Evolutionary conservation across 2,888 invertebrate genomes (phyloP).

Genomic region (Furcula furcula): DNA sequence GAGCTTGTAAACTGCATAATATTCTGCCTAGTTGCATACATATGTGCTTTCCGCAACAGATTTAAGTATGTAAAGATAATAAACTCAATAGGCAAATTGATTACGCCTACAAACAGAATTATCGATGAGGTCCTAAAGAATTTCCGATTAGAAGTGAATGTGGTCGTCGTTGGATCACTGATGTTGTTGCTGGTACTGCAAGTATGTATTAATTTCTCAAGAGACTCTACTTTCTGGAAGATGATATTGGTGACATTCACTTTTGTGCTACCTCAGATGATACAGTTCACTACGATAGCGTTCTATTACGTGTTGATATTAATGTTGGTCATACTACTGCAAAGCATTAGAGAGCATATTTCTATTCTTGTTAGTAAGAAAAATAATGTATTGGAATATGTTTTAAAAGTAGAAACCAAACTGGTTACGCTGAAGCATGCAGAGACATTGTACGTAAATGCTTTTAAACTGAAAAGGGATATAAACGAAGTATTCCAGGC

Average conservation of each 20-base stretch:
- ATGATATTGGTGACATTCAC: constrained; percentile 48
- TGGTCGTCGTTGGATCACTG: constrained; percentile 29
- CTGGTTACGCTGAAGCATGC: constrained; percentile 43
- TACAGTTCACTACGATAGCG: constrained; percentile 50
- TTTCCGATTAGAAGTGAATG: constrained; percentile 40
- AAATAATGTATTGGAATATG: constrained; percentile 15
- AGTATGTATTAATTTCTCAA: constrained; percentile 46
- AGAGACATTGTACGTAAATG: constrained; percentile 49
- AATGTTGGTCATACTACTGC: constrained; percentile 44
- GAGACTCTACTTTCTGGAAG: constrained; percentile 53
- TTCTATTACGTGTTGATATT: constrained; percentile 52
- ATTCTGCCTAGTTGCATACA: constrained; percentile 44
- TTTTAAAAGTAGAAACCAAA: constrained; percentile 32
- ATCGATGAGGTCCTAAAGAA: constrained; percentile 30
- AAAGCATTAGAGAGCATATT: constrained; percentile 41
- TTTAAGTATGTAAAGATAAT: constrained; percentile 48
- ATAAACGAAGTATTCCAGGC: constrained; percentile 58
- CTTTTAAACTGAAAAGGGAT: constrained; percentile 44
- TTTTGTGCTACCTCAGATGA: constrained; percentile 53
- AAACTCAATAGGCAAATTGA: constrained; percentile 43
- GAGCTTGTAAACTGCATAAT: constrained; percentile 42
- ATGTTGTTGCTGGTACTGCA: constrained; percentile 35
- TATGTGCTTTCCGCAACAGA: constrained; percentile 45
- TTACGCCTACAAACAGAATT: constrained; percentile 29
- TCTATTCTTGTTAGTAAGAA: constrained; percentile 17